Percentiles rank a stretch among this genome's conserved stretches.
These are phyloP conservation scores for Venusia cambrica DNA, from an alignment of 2,888 invertebrate genomes.

Conservation along the genomic window DNA sequence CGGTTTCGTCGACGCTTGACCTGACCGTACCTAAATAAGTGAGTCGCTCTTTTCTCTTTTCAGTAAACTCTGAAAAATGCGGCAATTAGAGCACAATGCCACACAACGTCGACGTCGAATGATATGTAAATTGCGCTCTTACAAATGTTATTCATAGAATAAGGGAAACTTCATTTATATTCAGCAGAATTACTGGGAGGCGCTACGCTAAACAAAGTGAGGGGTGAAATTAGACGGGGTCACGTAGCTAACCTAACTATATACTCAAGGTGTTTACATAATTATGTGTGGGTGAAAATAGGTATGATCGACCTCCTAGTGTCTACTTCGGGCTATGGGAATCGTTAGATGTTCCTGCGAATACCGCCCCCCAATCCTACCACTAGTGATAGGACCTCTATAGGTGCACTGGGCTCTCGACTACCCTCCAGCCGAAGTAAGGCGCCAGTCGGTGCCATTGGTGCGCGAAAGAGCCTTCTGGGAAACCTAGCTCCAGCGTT, in stretches of 20 bases:
- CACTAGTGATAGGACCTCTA: too few species aligned
- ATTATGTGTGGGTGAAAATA: constrained; percentile 19
- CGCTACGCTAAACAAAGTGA: constrained; percentile 52
- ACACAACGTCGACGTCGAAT: constrained; percentile 43
- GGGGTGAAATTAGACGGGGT: constrained; percentile 49
- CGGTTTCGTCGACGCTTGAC: constrained; percentile 17
- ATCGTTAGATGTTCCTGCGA: too few species aligned
- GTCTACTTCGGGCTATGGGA: too few species aligned
- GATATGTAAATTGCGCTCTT: constrained; percentile 61
- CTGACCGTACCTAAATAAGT: too few species aligned
- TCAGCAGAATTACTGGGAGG: constrained; percentile 58
- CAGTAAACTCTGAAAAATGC: constrained; percentile 30
- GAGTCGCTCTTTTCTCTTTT: constrained; percentile 14
- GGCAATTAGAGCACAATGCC: constrained; percentile 41
- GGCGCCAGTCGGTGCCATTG: too few species aligned
- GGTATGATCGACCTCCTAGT: too few species aligned
- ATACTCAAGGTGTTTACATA: constrained; percentile 23
- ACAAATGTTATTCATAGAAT: constrained; percentile 70
- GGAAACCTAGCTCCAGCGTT: too few species aligned
- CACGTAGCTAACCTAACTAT: constrained; percentile 30
- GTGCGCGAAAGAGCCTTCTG: too few species aligned
- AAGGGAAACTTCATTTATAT: constrained; percentile 67
- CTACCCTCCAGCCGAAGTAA: too few species aligned
- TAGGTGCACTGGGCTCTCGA: too few species aligned
- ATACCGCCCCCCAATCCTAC: too few species aligned